Evolutionary conservation across 2,888 invertebrate genomes (phyloP), one percentile per base, ranked within the genome.

Genomic region (Orgyia antiqua): DNA sequence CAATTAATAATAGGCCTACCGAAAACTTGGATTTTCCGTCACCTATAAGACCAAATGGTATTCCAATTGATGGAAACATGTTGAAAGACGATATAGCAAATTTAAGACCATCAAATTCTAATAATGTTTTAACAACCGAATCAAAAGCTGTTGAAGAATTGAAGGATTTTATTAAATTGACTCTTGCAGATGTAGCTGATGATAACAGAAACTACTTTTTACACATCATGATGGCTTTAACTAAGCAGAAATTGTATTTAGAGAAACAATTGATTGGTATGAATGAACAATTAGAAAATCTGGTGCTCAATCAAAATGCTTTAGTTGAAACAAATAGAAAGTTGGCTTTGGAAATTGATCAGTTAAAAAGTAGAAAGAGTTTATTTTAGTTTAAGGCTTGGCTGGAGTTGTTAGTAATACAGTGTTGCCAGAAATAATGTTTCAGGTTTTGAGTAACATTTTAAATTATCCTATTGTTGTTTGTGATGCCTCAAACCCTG

Each of bases 301-400:
- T 84, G 37, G 54, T 68, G 23, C 68, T 74, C 29, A 78, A 73
- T 42, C 83, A 87, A 50, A 75, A 69, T 45, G 65, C 68, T 27
- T 63, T 88, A 36, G 45, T 87, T 15, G 87, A 88, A 51, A 79
- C 83, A 17, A 88, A 88, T 48, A 76, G 83, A 45, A 82, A 73
- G 49, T 65, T 88, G 13, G 68, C 75, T 2, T 68, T 86, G 17
- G 86, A 86, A 63, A 64, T 88, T 38, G 80, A 86, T 40, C 72
- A 78, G 46, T 55, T 88, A 33, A 87, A 87, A 57, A 43, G 57
- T 11, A 66, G 51, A 32, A 60, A 65, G 41, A 64, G 58, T 46
- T 51, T 56, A 43, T 49, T 45, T 41, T 23, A 23, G 11, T 23
- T 4, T 23, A 23, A 20, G 20, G 2, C n/a, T 20, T n/a, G 6